Percentiles rank a stretch among this genome's conserved stretches.
Conservation (phyloP, 2,888 invertebrate species). For the Mythimna lalbum region DNA sequence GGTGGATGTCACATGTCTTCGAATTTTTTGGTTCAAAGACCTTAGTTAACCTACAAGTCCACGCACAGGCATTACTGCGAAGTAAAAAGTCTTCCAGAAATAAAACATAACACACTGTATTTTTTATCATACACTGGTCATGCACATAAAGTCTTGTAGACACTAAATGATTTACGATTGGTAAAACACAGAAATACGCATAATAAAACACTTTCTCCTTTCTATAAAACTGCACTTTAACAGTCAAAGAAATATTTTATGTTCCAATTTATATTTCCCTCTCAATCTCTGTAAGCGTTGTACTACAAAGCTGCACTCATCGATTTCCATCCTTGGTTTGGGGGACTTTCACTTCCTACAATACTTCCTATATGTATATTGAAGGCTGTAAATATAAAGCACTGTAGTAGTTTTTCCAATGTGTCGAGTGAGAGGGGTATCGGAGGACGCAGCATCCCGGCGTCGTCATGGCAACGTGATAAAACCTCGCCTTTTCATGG, state of each 20-base stretch:
- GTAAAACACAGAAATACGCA: not conserved
- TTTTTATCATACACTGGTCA: not conserved
- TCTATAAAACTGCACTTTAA: constrained; percentile 12
- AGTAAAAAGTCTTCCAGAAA: not conserved
- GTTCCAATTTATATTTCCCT: constrained; percentile 12
- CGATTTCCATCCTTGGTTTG: constrained; percentile 51
- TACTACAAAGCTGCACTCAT: constrained; percentile 46
- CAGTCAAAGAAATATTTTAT: not conserved
- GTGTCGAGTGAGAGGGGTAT: constrained; percentile 84
- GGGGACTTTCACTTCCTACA: constrained; percentile 69
- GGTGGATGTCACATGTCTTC: too few species aligned
- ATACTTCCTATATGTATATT: constrained; percentile 69
- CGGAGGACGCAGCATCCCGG: constrained; percentile 84
- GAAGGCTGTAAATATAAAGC: constrained; percentile 81
- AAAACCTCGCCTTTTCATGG: constrained; percentile 90
- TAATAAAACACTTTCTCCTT: not conserved
- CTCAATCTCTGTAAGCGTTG: constrained; percentile 21
- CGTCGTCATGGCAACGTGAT: constrained; percentile 89
- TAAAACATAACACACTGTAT: not conserved
- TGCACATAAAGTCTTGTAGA: not conserved
- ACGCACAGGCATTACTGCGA: not conserved
- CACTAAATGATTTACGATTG: not conserved
- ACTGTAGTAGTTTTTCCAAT: constrained; percentile 85
- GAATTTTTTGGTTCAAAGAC: too few species aligned
- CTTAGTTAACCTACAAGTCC: not conserved